These are phyloP conservation scores for Caenorhabditis inopinata DNA, from an alignment of 1,140 invertebrate genomes.

Conservation along the genomic window DNA sequence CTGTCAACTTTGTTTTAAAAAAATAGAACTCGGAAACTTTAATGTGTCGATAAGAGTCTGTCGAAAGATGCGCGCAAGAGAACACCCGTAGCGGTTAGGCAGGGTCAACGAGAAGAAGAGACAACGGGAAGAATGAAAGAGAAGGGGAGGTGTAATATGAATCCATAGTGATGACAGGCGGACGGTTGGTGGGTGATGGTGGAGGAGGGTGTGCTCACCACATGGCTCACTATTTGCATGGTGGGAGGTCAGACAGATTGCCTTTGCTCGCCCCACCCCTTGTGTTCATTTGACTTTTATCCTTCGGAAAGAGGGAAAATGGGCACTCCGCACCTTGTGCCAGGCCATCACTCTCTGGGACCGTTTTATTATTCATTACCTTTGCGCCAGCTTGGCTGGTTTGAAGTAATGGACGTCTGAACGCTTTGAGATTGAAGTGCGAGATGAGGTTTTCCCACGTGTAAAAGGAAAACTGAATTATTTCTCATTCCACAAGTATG, in stretches of 20 bases:
- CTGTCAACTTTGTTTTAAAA: too few relatives aligned
- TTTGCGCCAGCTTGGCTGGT: not conserved
- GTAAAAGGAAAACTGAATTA: too few relatives aligned
- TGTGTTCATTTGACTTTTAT: constrained; percentile 2
- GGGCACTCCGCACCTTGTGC: too few relatives aligned
- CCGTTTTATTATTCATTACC: constrained; percentile 7
- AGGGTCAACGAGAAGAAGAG: not conserved
- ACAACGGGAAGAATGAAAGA: not conserved
- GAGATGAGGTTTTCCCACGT: too few relatives aligned
- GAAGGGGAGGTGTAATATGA: not conserved
- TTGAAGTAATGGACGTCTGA: not conserved
- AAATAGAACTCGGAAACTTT: not conserved
- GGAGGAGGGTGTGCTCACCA: not conserved
- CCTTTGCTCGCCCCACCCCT: not conserved
- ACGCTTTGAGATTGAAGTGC: too few relatives aligned
- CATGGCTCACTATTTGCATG: constrained; percentile 21
- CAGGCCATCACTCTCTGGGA: not conserved
- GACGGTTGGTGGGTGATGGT: not conserved
- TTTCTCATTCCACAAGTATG: too few relatives aligned
- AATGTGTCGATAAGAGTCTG: constrained; percentile 21
- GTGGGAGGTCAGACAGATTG: not conserved
- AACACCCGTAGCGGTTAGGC: constrained; percentile 2
- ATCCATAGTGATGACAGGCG: not conserved
- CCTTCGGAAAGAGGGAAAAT: too few relatives aligned
- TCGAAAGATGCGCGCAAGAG: not conserved